These are phyloP conservation scores for Chaetura pelagica DNA, from an alignment of 2,113 vertebrate genomes.

Conservation along the genomic window DNA sequence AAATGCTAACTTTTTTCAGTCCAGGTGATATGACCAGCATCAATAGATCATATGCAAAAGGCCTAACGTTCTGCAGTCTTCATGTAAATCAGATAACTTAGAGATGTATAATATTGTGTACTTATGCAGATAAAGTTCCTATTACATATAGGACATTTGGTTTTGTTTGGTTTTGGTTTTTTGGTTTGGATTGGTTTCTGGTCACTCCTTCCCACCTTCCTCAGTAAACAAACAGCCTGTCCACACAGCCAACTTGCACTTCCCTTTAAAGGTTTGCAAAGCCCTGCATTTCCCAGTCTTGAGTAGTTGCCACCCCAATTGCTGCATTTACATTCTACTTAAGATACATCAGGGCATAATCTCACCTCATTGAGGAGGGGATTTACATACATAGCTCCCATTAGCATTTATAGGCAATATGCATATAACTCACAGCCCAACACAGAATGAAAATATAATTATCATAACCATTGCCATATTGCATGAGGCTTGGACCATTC, in stretches of 20 bases:
- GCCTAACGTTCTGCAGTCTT: background rate
- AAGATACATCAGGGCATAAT: constrained; percentile 59
- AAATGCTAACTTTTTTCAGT: background rate
- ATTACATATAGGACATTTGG: background rate
- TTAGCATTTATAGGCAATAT: constrained; percentile 62
- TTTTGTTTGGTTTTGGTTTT: background rate
- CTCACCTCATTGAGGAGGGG: constrained; percentile 47
- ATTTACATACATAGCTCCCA: constrained; percentile 55
- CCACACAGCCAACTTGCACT: background rate
- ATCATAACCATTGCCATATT: constrained; percentile 74
- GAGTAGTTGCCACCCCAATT: constrained; percentile 6
- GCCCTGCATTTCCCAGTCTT: background rate
- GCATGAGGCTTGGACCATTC: constrained; percentile 60
- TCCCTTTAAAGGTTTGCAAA: background rate
- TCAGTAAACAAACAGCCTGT: background rate
- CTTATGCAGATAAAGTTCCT: background rate
- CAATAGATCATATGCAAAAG: background rate
- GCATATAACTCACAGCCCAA: constrained; percentile 66
- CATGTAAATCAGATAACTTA: background rate
- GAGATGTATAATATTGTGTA: background rate
- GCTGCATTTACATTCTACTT: constrained; percentile 55
- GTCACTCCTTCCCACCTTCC: background rate
- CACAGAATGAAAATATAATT: constrained; percentile 72
- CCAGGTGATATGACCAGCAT: background rate
- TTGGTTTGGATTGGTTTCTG: too few relatives aligned